These are phyloP conservation scores for Chiloscyllium plagiosum DNA, from an alignment of 2,113 vertebrate genomes.

Conservation along the genomic window DNA sequence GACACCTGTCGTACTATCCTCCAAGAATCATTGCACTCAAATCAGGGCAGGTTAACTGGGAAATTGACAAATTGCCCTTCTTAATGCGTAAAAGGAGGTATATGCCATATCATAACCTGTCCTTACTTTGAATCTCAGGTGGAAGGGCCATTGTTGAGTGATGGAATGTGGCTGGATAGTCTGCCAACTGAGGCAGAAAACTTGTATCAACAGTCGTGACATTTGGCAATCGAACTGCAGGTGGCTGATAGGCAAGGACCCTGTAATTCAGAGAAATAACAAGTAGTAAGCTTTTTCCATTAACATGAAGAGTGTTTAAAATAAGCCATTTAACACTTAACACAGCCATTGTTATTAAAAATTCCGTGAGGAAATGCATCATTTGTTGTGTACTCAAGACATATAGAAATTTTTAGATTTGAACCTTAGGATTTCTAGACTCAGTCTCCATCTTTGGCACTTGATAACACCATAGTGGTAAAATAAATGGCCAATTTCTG, in stretches of 20 bases:
- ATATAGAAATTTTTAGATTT: neutral
- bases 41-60: no score
- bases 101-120: constrained; percentile 50
- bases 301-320: neutral
- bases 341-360: neutral
- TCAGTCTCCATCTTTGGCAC: neutral
- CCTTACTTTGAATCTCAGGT: constrained; percentile 85
- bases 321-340: neutral
- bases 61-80: neutral
- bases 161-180: constrained; percentile 87
- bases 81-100: constrained; percentile 39
- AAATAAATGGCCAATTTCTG: no score
- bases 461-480: neutral
- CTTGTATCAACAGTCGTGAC: constrained; percentile 71
- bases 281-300: neutral
- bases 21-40: neutral
- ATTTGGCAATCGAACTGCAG: constrained; percentile 72
- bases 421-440: neutral
- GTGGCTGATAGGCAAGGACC: constrained; percentile 84
- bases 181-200: constrained; percentile 74
- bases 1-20: neutral
- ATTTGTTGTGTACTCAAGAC: neutral
- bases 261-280: constrained; percentile 56
- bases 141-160: constrained; percentile 78
- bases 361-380: no score